Evolutionary conservation across 2,797 vertebrate species (phyloP).

Genomic region (Danio jaintianensis): DNA sequence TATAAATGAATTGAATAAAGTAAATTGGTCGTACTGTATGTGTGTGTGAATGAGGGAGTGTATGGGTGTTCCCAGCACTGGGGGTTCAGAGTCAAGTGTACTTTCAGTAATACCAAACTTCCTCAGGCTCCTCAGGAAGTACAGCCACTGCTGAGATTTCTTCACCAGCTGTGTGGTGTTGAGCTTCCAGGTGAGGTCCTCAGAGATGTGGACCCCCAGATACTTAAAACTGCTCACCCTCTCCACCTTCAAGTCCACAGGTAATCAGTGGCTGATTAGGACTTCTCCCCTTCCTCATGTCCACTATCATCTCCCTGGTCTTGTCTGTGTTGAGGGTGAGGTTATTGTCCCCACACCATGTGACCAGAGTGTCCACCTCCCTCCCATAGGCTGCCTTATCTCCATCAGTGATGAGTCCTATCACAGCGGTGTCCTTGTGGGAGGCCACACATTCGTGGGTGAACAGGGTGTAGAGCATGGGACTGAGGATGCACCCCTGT

Average conservation of each 20-base stretch:
- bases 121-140: not conserved
- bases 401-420: not conserved
- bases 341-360: not conserved
- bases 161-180: not conserved
- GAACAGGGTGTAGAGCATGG: constrained; percentile 7
- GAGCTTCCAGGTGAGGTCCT: not conserved
- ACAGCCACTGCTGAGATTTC: not conserved
- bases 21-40: too few species aligned
- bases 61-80: too few species aligned
- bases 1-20: too few species aligned
- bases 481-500: constrained; percentile 10
- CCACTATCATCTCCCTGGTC: not conserved
- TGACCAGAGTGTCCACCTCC: too few species aligned
- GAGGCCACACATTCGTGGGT: constrained; percentile 1
- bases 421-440: not conserved
- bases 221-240: not conserved
- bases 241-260: not conserved
- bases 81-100: too few species aligned
- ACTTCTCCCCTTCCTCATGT: not conserved
- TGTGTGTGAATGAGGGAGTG: too few species aligned
- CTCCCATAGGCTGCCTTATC: not conserved
- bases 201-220: not conserved
- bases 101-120: not conserved
- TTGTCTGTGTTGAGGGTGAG: not conserved
- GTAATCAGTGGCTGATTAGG: not conserved